Base-by-base conservation (phyloP, 2,888 invertebrate species). In the Callyntrura sp. region DNA sequence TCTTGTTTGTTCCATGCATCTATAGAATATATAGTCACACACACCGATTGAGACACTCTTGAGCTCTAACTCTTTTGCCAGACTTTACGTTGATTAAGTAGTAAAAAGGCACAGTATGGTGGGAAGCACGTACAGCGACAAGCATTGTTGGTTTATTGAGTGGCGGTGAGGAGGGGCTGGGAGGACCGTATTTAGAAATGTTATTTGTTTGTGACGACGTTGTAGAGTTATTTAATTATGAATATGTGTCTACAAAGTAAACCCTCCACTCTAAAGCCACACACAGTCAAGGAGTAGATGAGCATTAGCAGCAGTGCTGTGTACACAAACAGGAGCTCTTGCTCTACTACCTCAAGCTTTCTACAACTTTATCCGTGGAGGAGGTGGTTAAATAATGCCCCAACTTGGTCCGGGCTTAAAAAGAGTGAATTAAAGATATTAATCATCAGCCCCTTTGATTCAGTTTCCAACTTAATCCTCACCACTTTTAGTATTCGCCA, bases 211-310 rank as follows among this genome's bases (percentile, higher is more conserved):
- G 6, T 6, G 35, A 25, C 57, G 79, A 35, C 35, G 79, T 35
- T 79, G 20, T 57, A 57, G 79, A 57, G 57, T 79, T 79, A 79
- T 79, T 79, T 79, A 79, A 79, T 79, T 79, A 79, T 79, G 60
- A 79, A 60, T 79, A 17, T 78, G 57, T 55, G 78, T 60, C 57
- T 79, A 14, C 60, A 60, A 17, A 57, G 35, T 35, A 35, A 35
- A 35, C 11, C 35, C 35, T 60, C n/a, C n/a, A n/a, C n/a, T n/a
- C n/a, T n/a, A n/a, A n/a, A n/a, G n/a, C n/a, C n/a, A n/a, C n/a
- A n/a, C n/a, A 76, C 76, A 68, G 35, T 35, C 20, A n/a, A 68
- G 14, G 12, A 11, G 23, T 5, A 62, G 20, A 35, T 14, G 35
- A 35, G 12, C 35, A 14, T 35, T 25, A 51, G 51, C 9, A 51